Percentiles rank a stretch among this genome's conserved stretches.
Evolutionary conservation across 2,797 vertebrate genomes (phyloP).

Genomic region (Salarias fasciatus): DNA sequence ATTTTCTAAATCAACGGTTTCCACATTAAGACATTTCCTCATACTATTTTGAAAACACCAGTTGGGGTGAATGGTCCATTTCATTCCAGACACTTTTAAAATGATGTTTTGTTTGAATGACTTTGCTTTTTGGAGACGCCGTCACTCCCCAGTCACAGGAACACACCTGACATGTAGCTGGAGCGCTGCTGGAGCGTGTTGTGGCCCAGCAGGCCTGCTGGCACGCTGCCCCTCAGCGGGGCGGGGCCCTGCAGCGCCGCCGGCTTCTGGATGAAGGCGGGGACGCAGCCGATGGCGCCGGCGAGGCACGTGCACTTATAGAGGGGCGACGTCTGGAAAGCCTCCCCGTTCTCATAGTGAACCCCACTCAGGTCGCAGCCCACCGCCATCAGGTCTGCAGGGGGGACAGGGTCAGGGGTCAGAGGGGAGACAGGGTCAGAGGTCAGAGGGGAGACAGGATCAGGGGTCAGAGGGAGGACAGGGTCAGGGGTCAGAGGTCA

Average conservation of each 20-base stretch:
- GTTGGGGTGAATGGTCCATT: too few relatives aligned
- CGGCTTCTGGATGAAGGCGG: constrained; percentile 84
- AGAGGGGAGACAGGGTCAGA: too few relatives aligned
- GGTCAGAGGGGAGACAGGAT: too few relatives aligned
- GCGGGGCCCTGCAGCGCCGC: constrained; percentile 75
- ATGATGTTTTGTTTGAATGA: too few relatives aligned
- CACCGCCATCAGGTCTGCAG: constrained; percentile 90
- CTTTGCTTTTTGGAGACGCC: too few relatives aligned
- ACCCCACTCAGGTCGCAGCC: constrained; percentile 92
- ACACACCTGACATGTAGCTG: constrained; percentile 91
- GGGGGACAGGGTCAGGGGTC: not conserved
- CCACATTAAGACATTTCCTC: too few relatives aligned
- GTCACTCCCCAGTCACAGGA: too few relatives aligned
- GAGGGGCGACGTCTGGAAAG: constrained; percentile 89
- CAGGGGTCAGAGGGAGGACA: too few relatives aligned
- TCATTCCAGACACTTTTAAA: too few relatives aligned
- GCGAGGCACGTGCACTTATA: constrained; percentile 94
- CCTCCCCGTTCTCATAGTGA: constrained; percentile 91
- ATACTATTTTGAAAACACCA: too few relatives aligned
- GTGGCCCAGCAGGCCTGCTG: constrained; percentile 70
- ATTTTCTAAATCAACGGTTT: too few relatives aligned
- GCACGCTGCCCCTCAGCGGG: constrained; percentile 64
- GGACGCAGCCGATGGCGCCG: constrained; percentile 93
- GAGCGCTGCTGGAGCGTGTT: constrained; percentile 83
- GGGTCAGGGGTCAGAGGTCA: too few relatives aligned